Conservation (phyloP, 2,888 invertebrate species). For the Acheta domesticus region DNA sequence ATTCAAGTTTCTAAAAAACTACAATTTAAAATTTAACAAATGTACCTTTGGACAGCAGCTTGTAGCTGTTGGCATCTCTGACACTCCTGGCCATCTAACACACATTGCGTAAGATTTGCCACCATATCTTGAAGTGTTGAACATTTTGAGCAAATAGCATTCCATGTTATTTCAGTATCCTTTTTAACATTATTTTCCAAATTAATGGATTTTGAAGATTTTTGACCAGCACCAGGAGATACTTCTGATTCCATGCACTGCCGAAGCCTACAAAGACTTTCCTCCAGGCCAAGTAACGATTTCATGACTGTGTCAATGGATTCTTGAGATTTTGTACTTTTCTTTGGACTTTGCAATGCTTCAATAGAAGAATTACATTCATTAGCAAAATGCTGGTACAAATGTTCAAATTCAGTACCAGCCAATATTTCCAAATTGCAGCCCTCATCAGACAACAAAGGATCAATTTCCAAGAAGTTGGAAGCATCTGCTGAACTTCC, state of each 20-base stretch:
- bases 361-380: slow-evolving; percentile 19
- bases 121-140: slow-evolving; percentile 55
- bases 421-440: neutral
- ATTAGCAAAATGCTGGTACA: slow-evolving; percentile 20
- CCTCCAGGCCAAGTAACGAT: slow-evolving; percentile 24
- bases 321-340: neutral
- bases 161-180: slow-evolving; percentile 43
- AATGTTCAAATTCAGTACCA: neutral
- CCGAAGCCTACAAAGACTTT: slow-evolving; percentile 3
- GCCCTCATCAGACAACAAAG: neutral
- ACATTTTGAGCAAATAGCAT: slow-evolving; percentile 58
- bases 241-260: slow-evolving; percentile 24
- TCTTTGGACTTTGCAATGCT: slow-evolving; percentile 25
- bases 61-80: slow-evolving; percentile 51
- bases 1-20: no score
- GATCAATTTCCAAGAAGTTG: neutral
- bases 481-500: neutral
- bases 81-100: slow-evolving; percentile 49
- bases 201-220: neutral
- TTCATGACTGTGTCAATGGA: slow-evolving; percentile 18
- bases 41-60: slow-evolving; percentile 54
- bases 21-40: no score
- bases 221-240: neutral
- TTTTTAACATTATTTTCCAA: neutral
- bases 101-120: slow-evolving; percentile 48